Conservation (phyloP, 1,140 invertebrate genomes). For the Zelostemma sp. region DNA sequence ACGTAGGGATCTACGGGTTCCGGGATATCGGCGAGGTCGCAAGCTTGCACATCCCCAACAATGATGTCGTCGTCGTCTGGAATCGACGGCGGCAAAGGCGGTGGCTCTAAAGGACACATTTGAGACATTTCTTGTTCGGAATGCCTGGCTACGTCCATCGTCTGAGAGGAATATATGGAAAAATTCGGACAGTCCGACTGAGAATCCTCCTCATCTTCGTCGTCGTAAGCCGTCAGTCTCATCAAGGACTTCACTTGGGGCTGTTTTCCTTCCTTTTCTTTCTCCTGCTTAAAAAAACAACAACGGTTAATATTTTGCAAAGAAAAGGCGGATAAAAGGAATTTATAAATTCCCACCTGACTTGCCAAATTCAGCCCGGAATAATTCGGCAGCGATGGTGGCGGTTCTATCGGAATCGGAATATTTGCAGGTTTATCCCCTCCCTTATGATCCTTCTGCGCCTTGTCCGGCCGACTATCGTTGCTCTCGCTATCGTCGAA, state of each 20-base stretch:
- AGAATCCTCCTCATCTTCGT: conserved; percentile 72
- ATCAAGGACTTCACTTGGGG: conserved; percentile 48
- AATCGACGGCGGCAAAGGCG: conserved; percentile 49
- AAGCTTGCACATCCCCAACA: conserved; percentile 59
- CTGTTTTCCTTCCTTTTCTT: conserved; percentile 12
- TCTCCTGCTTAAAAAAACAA: conserved; percentile 17
- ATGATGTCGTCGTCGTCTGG: conserved; percentile 59
- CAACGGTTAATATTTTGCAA: no score
- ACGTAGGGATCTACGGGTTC: conserved; percentile 63
- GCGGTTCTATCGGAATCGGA: conserved; percentile 44
- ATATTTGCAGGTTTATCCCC: conserved; percentile 12
- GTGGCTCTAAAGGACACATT: conserved; percentile 60
- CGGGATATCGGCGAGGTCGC: conserved; percentile 59
- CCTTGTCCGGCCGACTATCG: conserved; percentile 46
- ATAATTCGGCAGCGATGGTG: conserved; percentile 44
- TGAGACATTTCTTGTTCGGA: conserved; percentile 68
- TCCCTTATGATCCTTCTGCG: conserved; percentile 32
- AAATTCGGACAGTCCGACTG: conserved; percentile 86
- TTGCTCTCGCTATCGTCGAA: conserved; percentile 70
- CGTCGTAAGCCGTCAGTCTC: conserved; percentile 59
- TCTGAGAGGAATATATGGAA: conserved; percentile 84
- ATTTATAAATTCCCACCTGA: no score
- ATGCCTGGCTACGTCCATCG: conserved; percentile 79
- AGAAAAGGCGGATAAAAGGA: no score
- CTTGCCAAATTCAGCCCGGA: conserved; percentile 38